A percentile compares a stretch with the other conserved stretches of the same genome.
Conservation (phyloP, 2,797 vertebrate species). For the Euthynnus affinis region DNA sequence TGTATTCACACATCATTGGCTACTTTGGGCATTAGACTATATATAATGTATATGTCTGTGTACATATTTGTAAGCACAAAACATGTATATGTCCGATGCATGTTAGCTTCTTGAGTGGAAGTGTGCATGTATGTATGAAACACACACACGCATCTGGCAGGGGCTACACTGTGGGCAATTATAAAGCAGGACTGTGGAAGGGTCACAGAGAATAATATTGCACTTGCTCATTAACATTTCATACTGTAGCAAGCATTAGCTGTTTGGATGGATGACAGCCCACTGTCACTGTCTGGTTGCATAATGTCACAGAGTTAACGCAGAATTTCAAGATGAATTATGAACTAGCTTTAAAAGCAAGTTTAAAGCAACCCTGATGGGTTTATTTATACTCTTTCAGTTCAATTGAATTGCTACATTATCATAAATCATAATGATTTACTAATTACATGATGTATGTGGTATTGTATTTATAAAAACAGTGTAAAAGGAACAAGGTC, state of each 20-base stretch:
- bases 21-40: neutral
- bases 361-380: neutral
- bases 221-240: conserved; percentile 67
- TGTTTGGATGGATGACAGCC: conserved; percentile 51
- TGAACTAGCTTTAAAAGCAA: conserved; percentile 36
- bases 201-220: conserved; percentile 61
- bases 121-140: conserved; percentile 22
- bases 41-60: neutral
- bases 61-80: conserved; percentile 1
- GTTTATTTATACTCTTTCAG: conserved; percentile 24
- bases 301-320: conserved; percentile 41
- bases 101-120: neutral
- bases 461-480: conserved; percentile 1
- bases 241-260: conserved; percentile 48
- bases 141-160: conserved; percentile 8
- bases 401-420: too few species aligned
- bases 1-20: neutral
- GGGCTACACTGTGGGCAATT: conserved; percentile 52
- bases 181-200: conserved; percentile 33
- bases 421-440: too few species aligned
- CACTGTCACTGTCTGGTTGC: conserved; percentile 39
- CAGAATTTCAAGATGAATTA: conserved; percentile 38
- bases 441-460: neutral
- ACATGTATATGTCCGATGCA: neutral
- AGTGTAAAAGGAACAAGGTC: neutral